Evolutionary conservation across 1,140 invertebrate genomes (phyloP), one percentile per base, ranked within the genome.

Genomic region (Drosophila sucinea): DNA sequence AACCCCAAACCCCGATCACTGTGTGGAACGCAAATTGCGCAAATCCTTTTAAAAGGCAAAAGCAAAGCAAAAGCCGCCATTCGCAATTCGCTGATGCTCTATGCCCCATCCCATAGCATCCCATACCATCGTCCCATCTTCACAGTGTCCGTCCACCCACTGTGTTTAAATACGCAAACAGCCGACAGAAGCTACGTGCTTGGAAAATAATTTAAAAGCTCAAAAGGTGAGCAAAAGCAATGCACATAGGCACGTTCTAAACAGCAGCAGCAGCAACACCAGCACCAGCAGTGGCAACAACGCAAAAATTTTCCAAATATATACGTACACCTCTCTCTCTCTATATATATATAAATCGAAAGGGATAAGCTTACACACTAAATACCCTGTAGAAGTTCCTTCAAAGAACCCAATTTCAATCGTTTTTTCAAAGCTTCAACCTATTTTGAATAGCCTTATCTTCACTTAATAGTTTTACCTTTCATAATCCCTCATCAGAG

Each of bases 161-260:
- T 6, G 89, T 87, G 84, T 81, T 89, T 89, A 89, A 90, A 90
- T 89, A 89, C 85, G 84, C 84, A 89, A 89, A 89, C 84, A 89
- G 85, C 67, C 84, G 84, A 90, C 85, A 78, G 84, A 84, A 73
- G 76, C 74, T 84, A 86, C 89, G 87, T 90, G 87, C 87, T 82
- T 91, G 77, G 87, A 89, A 90, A 90, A 90, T 90, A 84, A 90
- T 90, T 90, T 90, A 91, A 90, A 90, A 89, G 87, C 87, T 90
- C 89, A 90, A 91, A 91, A 90, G 87, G 87, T 90, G 87, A 90
- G 82, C 79, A 86, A 82, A 86, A 67, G 84, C 83, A 87, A 67
- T 86, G 84, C 77, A 87, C 79, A 86, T 87, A 87, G 83, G 83
- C 83, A 87, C 83, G 83, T 87, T 70, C 84, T 82, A 73, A 69